These are phyloP conservation scores for Silvanus unidentatus DNA, from an alignment of 2,888 invertebrate genomes.

Conservation along the genomic window DNA sequence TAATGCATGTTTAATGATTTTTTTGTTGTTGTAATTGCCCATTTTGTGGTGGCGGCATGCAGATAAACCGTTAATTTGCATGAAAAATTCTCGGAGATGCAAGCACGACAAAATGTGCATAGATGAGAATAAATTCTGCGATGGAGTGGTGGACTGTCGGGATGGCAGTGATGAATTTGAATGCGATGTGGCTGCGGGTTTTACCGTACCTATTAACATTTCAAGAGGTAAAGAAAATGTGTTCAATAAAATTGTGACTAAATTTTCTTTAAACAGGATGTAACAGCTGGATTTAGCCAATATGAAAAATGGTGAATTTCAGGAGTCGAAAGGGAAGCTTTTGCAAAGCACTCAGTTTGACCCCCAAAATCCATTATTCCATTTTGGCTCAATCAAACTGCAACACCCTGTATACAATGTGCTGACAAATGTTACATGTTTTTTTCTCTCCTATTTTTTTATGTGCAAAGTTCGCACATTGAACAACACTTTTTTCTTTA, in stretches of 20 bases:
- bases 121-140: slow-evolving; percentile 48
- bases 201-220: slow-evolving; percentile 14
- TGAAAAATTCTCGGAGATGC: slow-evolving; percentile 52
- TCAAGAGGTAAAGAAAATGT: slow-evolving; percentile 20
- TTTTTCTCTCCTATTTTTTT: too few species aligned
- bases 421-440: too few species aligned
- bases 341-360: too few species aligned
- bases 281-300: too few species aligned
- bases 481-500: too few species aligned
- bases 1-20: background rate
- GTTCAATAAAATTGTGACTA: background rate
- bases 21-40: background rate
- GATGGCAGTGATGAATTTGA: slow-evolving; percentile 52
- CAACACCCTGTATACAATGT: too few species aligned
- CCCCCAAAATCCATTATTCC: too few species aligned
- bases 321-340: too few species aligned
- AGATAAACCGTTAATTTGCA: slow-evolving; percentile 40
- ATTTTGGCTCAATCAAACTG: too few species aligned
- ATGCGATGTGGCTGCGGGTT: slow-evolving; percentile 24
- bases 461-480: too few species aligned
- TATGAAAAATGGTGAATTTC: too few species aligned
- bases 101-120: slow-evolving; percentile 50
- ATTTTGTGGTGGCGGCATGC: slow-evolving; percentile 17
- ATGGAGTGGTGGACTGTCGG: slow-evolving; percentile 52
- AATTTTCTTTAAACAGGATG: too few species aligned